These are phyloP conservation scores for Quadriops clusia DNA, from an alignment of 2,888 invertebrate species.

Conservation along the genomic window DNA sequence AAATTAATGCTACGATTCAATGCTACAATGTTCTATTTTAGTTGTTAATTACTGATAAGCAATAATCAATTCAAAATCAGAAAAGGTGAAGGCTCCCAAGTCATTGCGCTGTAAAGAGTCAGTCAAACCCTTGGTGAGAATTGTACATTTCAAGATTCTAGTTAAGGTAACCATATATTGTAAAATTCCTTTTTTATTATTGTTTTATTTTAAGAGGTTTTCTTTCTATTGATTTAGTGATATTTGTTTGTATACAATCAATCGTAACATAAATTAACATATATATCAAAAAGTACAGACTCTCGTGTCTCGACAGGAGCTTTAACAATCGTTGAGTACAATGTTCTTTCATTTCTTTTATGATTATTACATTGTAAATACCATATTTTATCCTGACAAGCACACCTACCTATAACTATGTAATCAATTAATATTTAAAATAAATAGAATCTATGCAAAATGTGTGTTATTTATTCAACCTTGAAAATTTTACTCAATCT, in stretches of 20 bases:
- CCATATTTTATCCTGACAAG: slow-evolving; percentile 37
- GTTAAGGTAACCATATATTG: slow-evolving; percentile 19
- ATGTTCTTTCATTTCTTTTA: slow-evolving; percentile 28
- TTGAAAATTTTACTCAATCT: neutral
- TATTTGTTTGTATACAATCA: no score
- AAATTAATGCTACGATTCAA: no score
- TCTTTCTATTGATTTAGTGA: no score
- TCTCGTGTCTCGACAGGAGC: slow-evolving; percentile 13
- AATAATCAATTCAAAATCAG: no score
- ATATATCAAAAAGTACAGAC: no score
- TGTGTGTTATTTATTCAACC: neutral
- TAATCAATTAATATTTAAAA: slow-evolving; percentile 40
- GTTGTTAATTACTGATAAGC: no score
- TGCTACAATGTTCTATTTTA: no score
- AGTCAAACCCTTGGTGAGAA: no score
- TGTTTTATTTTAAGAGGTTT: neutral
- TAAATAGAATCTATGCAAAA: slow-evolving; percentile 36
- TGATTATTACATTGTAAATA: slow-evolving; percentile 39
- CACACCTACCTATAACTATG: slow-evolving; percentile 39
- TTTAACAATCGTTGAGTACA: slow-evolving; percentile 37
- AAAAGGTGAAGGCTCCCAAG: no score
- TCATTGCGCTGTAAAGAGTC: no score
- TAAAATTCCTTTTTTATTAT: slow-evolving; percentile 10
- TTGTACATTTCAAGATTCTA: slow-evolving; percentile 31
- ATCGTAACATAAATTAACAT: no score